Percentiles rank a stretch among this genome's conserved stretches.
phyloP scores from a whole-genome alignment of 2,797 vertebrate species.

The Amazona ochrocephala region DNA sequence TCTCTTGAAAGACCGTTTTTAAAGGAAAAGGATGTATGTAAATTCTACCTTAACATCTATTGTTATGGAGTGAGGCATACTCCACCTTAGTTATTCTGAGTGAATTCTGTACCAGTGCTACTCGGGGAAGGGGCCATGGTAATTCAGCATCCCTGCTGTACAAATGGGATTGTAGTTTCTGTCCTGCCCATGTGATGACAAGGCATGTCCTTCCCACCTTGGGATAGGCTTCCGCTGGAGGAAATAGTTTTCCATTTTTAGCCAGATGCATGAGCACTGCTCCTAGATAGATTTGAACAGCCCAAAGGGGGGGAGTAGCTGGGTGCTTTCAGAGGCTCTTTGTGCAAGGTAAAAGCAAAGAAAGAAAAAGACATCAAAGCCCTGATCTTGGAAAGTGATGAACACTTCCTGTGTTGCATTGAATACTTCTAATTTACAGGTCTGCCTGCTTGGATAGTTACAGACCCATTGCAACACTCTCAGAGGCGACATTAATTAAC shows the following conservation, averaged over 20 bases:
- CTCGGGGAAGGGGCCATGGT: fast-evolving
- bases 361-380: not conserved
- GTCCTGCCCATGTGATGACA: not conserved
- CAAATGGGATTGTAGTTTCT: not conserved
- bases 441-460: not conserved
- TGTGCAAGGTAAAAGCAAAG: not conserved
- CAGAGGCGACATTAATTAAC: not conserved
- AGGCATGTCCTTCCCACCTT: fast-evolving
- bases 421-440: not conserved
- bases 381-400: not conserved
- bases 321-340: not conserved
- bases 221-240: not conserved
- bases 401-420: not conserved
- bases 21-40: not conserved
- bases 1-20: not conserved
- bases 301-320: not conserved
- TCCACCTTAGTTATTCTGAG: not conserved
- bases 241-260: not conserved
- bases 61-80: not conserved
- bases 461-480: not conserved
- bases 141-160: not conserved
- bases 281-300: not conserved
- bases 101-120: not conserved
- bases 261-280: not conserved
- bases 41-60: not conserved